A percentile compares a stretch with the other conserved stretches of the same genome.
Conservation (phyloP, 2,797 vertebrate genomes). For the Sebastes oblongus region DNA sequence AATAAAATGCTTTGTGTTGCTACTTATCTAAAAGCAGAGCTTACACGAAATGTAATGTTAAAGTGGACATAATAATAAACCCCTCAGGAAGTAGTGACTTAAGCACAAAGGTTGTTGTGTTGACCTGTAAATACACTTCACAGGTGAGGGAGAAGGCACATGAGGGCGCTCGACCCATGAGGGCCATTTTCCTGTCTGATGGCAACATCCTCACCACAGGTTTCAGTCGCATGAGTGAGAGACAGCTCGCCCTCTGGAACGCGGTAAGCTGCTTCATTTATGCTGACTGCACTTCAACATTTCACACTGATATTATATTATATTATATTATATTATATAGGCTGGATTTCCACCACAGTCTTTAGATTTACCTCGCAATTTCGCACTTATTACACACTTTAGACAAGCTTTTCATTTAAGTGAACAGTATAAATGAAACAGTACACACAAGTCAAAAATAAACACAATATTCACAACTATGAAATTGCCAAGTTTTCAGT, state of each 20-base stretch:
- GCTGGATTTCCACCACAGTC: neutral
- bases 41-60: neutral
- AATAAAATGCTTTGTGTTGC: neutral
- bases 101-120: neutral
- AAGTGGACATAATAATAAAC: neutral
- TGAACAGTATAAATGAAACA: neutral
- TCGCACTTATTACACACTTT: no score
- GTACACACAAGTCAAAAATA: neutral
- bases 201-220: constrained; percentile 97
- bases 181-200: constrained; percentile 93
- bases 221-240: constrained; percentile 98
- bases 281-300: neutral
- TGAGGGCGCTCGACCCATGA: constrained; percentile 93
- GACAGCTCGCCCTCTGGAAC: constrained; percentile 96
- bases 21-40: neutral
- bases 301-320: neutral
- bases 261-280: constrained; percentile 72
- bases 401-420: neutral
- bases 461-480: neutral
- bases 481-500: neutral
- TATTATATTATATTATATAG: neutral
- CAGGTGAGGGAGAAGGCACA: constrained; percentile 98
- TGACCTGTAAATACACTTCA: constrained; percentile 27
- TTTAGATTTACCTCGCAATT: no score
- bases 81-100: neutral